Conservation (phyloP, 2,113 vertebrate species). For the Parotia lawesii region DNA sequence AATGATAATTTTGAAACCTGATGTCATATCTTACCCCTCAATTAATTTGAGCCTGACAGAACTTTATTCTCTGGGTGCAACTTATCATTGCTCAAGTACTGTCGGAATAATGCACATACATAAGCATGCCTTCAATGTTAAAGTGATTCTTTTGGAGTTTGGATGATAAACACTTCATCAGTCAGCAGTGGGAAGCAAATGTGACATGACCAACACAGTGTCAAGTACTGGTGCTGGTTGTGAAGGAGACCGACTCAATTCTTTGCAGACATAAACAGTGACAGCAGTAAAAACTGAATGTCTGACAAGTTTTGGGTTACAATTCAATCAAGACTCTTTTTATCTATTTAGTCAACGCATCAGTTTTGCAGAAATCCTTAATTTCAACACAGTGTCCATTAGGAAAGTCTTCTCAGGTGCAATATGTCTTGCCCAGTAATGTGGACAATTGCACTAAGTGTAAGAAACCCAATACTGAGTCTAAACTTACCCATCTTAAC, state of each 20-base stretch:
- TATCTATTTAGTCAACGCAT: background rate
- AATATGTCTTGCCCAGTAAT: background rate
- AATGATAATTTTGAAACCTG: conserved; percentile 1
- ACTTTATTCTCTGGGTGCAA: background rate
- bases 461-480: background rate
- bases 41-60: conserved; percentile 12
- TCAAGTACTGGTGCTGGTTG: background rate
- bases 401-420: background rate
- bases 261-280: background rate
- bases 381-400: background rate
- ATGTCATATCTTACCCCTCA: background rate
- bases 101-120: background rate
- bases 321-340: background rate
- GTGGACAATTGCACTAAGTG: background rate
- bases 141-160: background rate
- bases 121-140: background rate
- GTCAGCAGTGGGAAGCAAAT: background rate
- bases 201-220: background rate
- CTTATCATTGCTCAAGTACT: background rate
- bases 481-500: background rate
- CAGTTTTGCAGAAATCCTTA: background rate
- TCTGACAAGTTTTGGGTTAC: background rate
- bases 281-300: background rate
- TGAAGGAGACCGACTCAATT: background rate
- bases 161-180: background rate